Evolutionary conservation across 1,140 invertebrate genomes (phyloP).

Genomic region (Heliconius melpomene): DNA sequence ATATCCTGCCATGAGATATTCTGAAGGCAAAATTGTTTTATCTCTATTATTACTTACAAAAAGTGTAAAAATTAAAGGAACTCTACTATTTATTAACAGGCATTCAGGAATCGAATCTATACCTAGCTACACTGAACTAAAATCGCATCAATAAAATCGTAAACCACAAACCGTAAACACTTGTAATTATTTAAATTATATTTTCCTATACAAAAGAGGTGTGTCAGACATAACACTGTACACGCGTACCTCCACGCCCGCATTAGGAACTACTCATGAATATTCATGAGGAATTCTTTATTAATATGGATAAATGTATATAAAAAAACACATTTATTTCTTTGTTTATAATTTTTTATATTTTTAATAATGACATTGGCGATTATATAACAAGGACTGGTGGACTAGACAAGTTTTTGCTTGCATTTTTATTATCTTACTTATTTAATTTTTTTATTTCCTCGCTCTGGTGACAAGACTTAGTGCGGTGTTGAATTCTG

Average conservation of each 20-base stretch:
- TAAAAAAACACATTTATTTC: neutral
- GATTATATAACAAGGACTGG: neutral
- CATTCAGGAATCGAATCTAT: too few species aligned
- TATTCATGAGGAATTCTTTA: neutral
- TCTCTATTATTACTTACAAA: too few species aligned
- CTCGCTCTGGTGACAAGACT: too few species aligned
- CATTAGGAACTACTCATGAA: neutral
- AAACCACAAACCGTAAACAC: too few species aligned
- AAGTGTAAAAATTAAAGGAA: too few species aligned
- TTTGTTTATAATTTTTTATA: constrained; percentile 5
- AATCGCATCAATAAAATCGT: too few species aligned
- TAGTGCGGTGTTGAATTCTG: too few species aligned
- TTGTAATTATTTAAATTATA: neutral
- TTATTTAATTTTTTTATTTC: too few species aligned
- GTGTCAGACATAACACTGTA: neutral
- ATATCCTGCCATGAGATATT: too few species aligned
- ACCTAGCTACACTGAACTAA: neutral
- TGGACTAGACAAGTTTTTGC: neutral
- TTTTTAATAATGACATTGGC: neutral
- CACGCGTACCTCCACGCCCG: neutral
- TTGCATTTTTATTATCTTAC: neutral
- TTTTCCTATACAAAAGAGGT: neutral
- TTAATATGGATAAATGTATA: neutral
- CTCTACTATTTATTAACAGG: too few species aligned
- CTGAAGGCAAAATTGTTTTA: too few species aligned